These are phyloP conservation scores for Simalia tracyae DNA, from an alignment of 2,797 vertebrate species.

Conservation along the genomic window DNA sequence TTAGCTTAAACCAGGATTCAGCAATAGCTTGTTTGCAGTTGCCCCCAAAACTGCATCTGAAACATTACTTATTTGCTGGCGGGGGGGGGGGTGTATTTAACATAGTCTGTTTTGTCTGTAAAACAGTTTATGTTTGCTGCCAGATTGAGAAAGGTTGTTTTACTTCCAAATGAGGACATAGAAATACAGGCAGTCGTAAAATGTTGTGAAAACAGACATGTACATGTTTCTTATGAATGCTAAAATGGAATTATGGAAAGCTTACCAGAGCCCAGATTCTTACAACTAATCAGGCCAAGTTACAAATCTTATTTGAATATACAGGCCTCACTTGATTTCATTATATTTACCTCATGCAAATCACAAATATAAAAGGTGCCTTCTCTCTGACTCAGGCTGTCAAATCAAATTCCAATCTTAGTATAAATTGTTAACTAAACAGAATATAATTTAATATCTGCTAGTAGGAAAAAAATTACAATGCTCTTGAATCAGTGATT, in stretches of 20 bases:
- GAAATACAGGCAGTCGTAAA: neutral
- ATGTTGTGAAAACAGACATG: constrained; percentile 2
- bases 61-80: neutral
- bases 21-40: neutral
- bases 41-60: neutral
- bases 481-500: neutral
- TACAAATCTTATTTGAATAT: constrained; percentile 22
- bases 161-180: neutral
- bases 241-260: constrained; percentile 40
- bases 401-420: constrained; percentile 24
- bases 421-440: constrained; percentile 37
- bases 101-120: neutral
- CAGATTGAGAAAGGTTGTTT: neutral
- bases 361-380: neutral
- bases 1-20: neutral
- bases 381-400: neutral
- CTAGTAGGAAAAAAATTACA: neutral
- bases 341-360: constrained; percentile 32
- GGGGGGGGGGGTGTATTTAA: neutral
- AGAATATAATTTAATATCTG: constrained; percentile 10
- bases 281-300: constrained; percentile 38
- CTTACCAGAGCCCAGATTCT: constrained; percentile 21
- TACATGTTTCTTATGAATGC: constrained; percentile 1
- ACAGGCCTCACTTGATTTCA: constrained; percentile 22
- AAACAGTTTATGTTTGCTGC: neutral